Evolutionary conservation across 2,888 invertebrate genomes (phyloP), one percentile per base, ranked within the genome.

Genomic region (Meteorus colon): DNA sequence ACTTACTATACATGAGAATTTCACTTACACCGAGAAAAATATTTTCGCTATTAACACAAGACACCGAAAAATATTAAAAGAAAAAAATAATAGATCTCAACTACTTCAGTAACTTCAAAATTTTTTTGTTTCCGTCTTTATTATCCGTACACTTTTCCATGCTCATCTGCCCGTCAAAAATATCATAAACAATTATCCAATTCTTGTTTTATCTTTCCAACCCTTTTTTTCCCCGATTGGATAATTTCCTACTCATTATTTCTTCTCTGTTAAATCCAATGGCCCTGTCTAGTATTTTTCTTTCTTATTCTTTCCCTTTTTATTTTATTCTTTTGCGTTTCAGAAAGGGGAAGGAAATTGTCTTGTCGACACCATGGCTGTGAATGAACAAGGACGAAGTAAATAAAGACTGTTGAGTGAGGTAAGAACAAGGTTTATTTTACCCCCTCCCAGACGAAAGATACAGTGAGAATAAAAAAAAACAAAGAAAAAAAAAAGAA

Each of bases 241-340:
- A 72, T 77, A 55, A 51, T 37, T 71, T 72, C 66, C 5, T 62
- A 24, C 19, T 55, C 34, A 65, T 73, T 2, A 14, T n/a, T 69
- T 19, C 27, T 4, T 45, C 8, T 48, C 19, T 65, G 41, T 55
- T 41, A 12, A 60, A 45, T 70, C 29, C 68, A 63, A 71, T 48
- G 41, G 48, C 59, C 51, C n/a, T 55, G 59, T 70, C 73, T 67
- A 19, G 41, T 27, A 27, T 62, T 29, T 4, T 19, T 8, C n/a
- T 8, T 8, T 55, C 4, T 55, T 19, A 4, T 55, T 10, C n/a
- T 24, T 6, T 19, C 8, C n/a, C 8, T 55, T 19, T 2, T n/a
- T 48, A n/a, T 48, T 16, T 55, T 66, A 41, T 41, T 37, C 59
- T 69, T n/a, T 66, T 8, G 62, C 62, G 68, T 51, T 37, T 55